These are phyloP conservation scores for Nomada ruficornis DNA, from an alignment of 2,888 invertebrate species.

Conservation along the genomic window DNA sequence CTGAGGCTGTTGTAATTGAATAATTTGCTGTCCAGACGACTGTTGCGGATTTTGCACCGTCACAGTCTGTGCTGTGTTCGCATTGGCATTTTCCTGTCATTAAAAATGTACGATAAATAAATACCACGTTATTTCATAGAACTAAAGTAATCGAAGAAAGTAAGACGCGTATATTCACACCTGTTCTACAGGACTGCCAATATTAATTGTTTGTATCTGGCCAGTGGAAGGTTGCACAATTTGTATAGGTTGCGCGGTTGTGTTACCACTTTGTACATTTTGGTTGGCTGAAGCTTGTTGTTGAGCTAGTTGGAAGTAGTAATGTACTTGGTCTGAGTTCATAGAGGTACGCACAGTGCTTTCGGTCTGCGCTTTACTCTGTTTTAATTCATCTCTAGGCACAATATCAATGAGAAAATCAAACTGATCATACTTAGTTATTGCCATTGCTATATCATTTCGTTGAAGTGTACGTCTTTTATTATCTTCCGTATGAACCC, in stretches of 20 bases:
- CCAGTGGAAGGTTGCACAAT: slow-evolving; percentile 86
- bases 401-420: slow-evolving; percentile 99
- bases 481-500: slow-evolving; percentile 99
- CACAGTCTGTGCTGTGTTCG: slow-evolving; percentile 80
- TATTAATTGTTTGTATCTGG: slow-evolving; percentile 83
- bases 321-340: slow-evolving; percentile 89
- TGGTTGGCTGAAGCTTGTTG: slow-evolving; percentile 86
- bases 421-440: slow-evolving; percentile 98
- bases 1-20: slow-evolving; percentile 83
- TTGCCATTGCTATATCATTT: slow-evolving; percentile 99
- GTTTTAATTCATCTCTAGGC: slow-evolving; percentile 96
- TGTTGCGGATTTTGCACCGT: slow-evolving; percentile 82
- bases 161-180: slow-evolving; percentile 35
- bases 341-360: slow-evolving; percentile 84
- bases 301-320: slow-evolving; percentile 91
- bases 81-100: slow-evolving; percentile 75
- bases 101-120: slow-evolving; percentile 17
- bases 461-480: slow-evolving; percentile 96
- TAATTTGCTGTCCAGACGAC: slow-evolving; percentile 82
- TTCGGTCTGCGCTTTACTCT: slow-evolving; percentile 88
- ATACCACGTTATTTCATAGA: not conserved
- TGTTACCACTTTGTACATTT: slow-evolving; percentile 81
- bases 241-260: slow-evolving; percentile 86
- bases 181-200: slow-evolving; percentile 83
- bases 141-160: not conserved